Base-by-base conservation (phyloP, 2,888 invertebrate species). In the Chirona hameri region DNA sequence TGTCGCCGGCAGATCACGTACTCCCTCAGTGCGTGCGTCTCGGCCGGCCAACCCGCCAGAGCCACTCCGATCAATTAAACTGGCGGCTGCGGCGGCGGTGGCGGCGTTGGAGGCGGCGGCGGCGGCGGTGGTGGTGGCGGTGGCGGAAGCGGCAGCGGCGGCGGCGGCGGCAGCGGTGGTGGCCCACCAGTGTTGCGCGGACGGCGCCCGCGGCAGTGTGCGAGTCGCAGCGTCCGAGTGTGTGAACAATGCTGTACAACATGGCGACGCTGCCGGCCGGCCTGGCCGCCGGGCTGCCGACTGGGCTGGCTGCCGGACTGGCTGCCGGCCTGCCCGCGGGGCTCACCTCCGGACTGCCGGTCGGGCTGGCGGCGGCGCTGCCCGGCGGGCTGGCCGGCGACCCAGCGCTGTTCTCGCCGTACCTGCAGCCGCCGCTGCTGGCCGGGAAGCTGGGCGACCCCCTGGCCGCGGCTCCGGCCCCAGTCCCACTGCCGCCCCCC, bases 401-500 rank as follows among this genome's bases (percentile, higher is more conserved):
- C n/a, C 60, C 52, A 12, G 52, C 52, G 52, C 52, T 52, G 52
- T 52, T 52, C 18, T 12, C 52, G 5, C 15, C 52, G 15, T 52
- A 52, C 52, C 52, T 12, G 52, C 52, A 52, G 52, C 52, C 52
- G 52, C 52, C 52, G 52, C 52, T 52, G 65, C 65, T 65, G 65
- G 27, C 65, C 9, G n/a, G n/a, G 10, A n/a, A 65, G 27, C 72
- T 5, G n/a, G 82, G n/a, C 65, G 24, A 12, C 27, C n/a, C 52
- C 15, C 15, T 12, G 15, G 12, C 52, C 9, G 48, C 48, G 48
- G 48, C 48, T 12, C 9, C 48, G 48, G 48, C 7, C 60, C 24
- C 69, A 1, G 15, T n/a, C 31, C 72, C 48, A 55, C 79, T 9
- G 57, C 82, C 60, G 80, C 80, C 29, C 80, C 85, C 84, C 65